Percentiles rank a stretch among this genome's conserved stretches.
Evolutionary conservation across 2,888 invertebrate species (phyloP).

Genomic region (Rambutsinella grinnellia): DNA sequence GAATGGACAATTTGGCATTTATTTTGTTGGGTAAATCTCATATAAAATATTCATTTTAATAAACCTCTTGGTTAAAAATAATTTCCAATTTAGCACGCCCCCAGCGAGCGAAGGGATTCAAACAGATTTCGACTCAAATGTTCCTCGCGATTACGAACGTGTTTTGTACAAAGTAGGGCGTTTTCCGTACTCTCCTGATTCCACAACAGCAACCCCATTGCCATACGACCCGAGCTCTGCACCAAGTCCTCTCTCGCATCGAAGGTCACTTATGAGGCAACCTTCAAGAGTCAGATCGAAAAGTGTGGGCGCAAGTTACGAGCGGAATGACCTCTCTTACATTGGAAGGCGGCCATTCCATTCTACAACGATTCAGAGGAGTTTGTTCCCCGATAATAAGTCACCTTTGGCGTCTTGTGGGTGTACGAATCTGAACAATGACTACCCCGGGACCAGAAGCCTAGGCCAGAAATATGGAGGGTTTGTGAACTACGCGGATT

Average conservation of each 20-base stretch:
- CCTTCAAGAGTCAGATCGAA: background rate
- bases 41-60: background rate
- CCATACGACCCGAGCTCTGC: background rate
- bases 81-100: too few relatives aligned
- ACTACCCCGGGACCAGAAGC: background rate
- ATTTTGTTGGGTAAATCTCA: conserved; percentile 17
- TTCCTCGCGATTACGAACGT: conserved; percentile 14
- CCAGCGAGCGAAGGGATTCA: background rate
- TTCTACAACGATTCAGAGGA: background rate
- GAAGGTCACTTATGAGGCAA: background rate
- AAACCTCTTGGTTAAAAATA: background rate
- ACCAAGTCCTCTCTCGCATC: background rate
- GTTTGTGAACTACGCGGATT: background rate
- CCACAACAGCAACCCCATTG: background rate
- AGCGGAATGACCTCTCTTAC: background rate
- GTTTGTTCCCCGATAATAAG: background rate
- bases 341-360: background rate
- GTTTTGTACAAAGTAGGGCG: conserved; percentile 17
- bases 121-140: background rate
- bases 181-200: conserved; percentile 8
- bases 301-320: background rate
- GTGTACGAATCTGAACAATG: background rate
- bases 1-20: conserved; percentile 26
- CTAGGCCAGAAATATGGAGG: background rate
- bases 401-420: background rate